A percentile compares a stretch with the other conserved stretches of the same genome.
These are phyloP conservation scores for Chrysaora quinquecirrha DNA, from an alignment of 30 jellyfish, hydroid and myxozoan species.

Conservation along the genomic window DNA sequence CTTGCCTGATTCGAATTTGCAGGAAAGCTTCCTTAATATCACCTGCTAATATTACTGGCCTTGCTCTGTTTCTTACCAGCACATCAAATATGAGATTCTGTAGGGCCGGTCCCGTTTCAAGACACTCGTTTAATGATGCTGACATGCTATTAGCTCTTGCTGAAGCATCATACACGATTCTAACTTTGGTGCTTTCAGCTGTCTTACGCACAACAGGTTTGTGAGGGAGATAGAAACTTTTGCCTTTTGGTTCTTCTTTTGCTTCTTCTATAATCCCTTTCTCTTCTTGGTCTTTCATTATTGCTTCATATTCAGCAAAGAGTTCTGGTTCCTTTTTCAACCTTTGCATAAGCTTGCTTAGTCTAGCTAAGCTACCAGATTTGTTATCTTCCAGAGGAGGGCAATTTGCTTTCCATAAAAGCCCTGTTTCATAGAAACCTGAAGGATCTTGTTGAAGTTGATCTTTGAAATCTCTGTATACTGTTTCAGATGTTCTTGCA, in stretches of 20 bases:
- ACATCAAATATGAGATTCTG: slow-evolving; percentile 57
- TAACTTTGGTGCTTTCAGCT: slow-evolving; percentile 59
- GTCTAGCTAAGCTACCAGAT: slow-evolving; percentile 72
- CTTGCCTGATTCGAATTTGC: neutral
- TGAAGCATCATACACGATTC: slow-evolving; percentile 72
- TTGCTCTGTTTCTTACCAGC: neutral
- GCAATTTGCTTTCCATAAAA: slow-evolving; percentile 60
- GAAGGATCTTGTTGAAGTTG: slow-evolving; percentile 27
- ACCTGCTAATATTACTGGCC: slow-evolving; percentile 34
- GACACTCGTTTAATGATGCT: slow-evolving; percentile 80
- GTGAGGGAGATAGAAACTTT: slow-evolving; percentile 62
- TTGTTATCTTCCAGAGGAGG: slow-evolving; percentile 51
- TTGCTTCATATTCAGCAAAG: slow-evolving; percentile 48
- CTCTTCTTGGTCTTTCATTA: slow-evolving; percentile 56
- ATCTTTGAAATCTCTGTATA: slow-evolving; percentile 12
- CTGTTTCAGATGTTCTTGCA: slow-evolving; percentile 4
- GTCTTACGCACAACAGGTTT: slow-evolving; percentile 55
- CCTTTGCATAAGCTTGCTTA: slow-evolving; percentile 38
- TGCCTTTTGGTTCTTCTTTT: slow-evolving; percentile 2
- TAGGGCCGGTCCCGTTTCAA: slow-evolving; percentile 79
- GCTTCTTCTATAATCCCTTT: slow-evolving; percentile 66
- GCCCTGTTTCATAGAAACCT: slow-evolving; percentile 74
- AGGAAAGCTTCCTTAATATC: slow-evolving; percentile 3
- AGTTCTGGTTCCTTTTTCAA: slow-evolving; percentile 62
- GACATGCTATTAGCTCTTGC: slow-evolving; percentile 42